A percentile compares a stretch with the other conserved stretches of the same genome.
These are phyloP conservation scores for Gadopsis bispinosus DNA, from an alignment of 2,797 vertebrate species.

Conservation along the genomic window DNA sequence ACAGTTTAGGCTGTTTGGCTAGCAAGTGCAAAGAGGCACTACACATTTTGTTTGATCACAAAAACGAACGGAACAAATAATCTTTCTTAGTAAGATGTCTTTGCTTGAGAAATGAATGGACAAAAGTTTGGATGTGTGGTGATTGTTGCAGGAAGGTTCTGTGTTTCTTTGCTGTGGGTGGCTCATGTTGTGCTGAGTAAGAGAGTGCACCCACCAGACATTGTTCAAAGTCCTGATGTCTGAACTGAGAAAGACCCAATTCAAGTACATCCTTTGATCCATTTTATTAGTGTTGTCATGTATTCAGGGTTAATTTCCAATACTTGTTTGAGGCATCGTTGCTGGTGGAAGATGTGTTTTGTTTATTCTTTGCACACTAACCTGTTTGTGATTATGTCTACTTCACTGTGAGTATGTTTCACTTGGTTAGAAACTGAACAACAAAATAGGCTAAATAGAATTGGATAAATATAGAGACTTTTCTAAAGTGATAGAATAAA, in stretches of 20 bases:
- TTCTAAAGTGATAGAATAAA: conserved; percentile 35
- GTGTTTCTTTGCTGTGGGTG: conserved; percentile 49
- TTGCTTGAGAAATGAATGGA: conserved; percentile 37
- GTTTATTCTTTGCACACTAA: background rate
- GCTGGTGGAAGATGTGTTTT: conserved; percentile 22
- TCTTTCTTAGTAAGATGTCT: background rate
- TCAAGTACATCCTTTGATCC: conserved; percentile 70
- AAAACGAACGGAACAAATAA: background rate
- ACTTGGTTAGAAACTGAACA: conserved; percentile 10
- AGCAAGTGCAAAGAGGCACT: conserved; percentile 29
- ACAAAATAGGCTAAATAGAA: conserved; percentile 18
- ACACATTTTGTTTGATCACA: conserved; percentile 38
- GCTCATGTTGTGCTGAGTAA: conserved; percentile 69
- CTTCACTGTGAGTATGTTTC: background rate
- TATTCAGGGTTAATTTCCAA: conserved; percentile 58
- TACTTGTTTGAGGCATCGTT: conserved; percentile 44
- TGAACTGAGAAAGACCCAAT: conserved; percentile 52
- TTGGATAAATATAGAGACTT: conserved; percentile 2
- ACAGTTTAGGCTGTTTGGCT: conserved; percentile 40
- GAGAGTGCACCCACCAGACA: conserved; percentile 51
- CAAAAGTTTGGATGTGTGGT: conserved; percentile 49
- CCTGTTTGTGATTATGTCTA: conserved; percentile 25
- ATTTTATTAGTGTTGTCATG: conserved; percentile 67
- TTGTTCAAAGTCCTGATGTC: conserved; percentile 53
- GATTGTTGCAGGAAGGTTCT: conserved; percentile 24